Percentiles rank a stretch among this genome's conserved stretches.
These are phyloP conservation scores for Drosophila aff. DNA, from an alignment of 1,140 invertebrate species.

Conservation along the genomic window DNA sequence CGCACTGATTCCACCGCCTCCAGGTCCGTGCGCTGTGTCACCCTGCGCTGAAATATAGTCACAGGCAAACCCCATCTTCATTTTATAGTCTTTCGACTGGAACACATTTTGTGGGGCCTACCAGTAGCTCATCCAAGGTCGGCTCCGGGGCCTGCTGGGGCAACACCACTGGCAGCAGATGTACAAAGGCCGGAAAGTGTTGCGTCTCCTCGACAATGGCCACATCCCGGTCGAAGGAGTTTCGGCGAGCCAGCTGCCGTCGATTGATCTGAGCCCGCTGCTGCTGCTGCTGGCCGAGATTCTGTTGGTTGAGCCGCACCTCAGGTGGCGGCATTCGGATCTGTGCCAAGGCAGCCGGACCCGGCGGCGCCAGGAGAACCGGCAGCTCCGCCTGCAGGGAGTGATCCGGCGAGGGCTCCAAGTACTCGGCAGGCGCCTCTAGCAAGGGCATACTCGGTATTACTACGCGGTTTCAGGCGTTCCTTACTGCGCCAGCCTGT, in stretches of 20 bases:
- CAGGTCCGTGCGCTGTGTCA: conserved; percentile 87
- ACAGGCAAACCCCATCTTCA: background rate
- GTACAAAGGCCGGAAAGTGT: conserved; percentile 74
- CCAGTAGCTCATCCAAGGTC: conserved; percentile 87
- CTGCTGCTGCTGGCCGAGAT: conserved; percentile 44
- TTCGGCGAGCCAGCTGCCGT: conserved; percentile 44
- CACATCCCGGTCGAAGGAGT: conserved; percentile 75
- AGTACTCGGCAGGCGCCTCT: conserved; percentile 71
- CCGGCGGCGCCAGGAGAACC: conserved; percentile 53
- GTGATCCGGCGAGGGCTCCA: conserved; percentile 72
- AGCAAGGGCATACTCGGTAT: conserved; percentile 61
- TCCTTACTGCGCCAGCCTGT: conserved; percentile 13
- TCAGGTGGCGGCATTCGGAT: conserved; percentile 60
- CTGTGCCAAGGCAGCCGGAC: conserved; percentile 67
- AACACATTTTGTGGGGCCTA: conserved; percentile 63
- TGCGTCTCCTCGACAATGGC: conserved; percentile 66
- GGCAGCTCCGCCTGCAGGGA: conserved; percentile 71
- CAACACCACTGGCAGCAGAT: conserved; percentile 86
- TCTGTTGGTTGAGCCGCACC: conserved; percentile 50
- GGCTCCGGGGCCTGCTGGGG: conserved; percentile 86
- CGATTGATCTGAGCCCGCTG: conserved; percentile 43
- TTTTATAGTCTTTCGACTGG: background rate
- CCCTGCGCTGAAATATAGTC: conserved; percentile 58
- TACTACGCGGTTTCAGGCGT: background rate
- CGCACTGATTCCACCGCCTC: conserved; percentile 87